These are phyloP conservation scores for Myripristis jacobus DNA, from an alignment of 2,797 vertebrate species.

Conservation along the genomic window DNA sequence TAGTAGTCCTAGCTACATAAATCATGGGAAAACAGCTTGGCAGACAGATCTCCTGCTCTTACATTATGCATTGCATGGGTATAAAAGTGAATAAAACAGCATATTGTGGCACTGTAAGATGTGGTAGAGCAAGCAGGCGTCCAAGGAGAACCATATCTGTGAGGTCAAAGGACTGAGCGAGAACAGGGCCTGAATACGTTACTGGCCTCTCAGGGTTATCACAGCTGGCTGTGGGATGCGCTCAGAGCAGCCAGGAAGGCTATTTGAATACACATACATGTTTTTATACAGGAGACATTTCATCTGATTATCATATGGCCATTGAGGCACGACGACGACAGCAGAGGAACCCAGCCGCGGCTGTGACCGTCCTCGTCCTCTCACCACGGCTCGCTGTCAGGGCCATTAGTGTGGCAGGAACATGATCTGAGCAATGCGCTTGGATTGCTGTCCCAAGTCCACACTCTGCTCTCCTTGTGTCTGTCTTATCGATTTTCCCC, in stretches of 20 bases:
- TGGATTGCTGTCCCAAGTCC: conserved; percentile 98
- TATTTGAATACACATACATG: conserved; percentile 74
- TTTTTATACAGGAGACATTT: conserved; percentile 69
- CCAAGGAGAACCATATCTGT: conserved; percentile 72
- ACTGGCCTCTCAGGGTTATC: conserved; percentile 65
- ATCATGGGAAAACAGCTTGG: conserved; percentile 62
- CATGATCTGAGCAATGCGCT: conserved; percentile 98
- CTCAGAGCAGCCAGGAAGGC: conserved; percentile 51
- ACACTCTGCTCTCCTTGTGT: conserved; percentile 93
- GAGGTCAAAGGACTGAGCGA: conserved; percentile 69
- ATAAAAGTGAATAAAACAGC: conserved; percentile 73
- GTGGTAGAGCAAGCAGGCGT: conserved; percentile 74
- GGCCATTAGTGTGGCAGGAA: conserved; percentile 88
- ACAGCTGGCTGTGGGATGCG: conserved; percentile 56
- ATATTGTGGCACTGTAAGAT: conserved; percentile 71
- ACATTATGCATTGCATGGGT: conserved; percentile 72
- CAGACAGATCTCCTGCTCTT: conserved; percentile 69
- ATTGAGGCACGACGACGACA: conserved; percentile 69
- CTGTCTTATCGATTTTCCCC: conserved; percentile 99
- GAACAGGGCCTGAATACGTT: conserved; percentile 51
- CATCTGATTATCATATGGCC: conserved; percentile 81
- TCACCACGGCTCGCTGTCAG: conserved; percentile 89
- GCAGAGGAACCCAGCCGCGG: conserved; percentile 66
- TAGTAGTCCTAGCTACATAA: conserved; percentile 51
- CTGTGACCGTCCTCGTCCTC: conserved; percentile 81